phyloP scores from a whole-genome alignment of 2,888 invertebrate species.

The Gasteruption jaculator region DNA sequence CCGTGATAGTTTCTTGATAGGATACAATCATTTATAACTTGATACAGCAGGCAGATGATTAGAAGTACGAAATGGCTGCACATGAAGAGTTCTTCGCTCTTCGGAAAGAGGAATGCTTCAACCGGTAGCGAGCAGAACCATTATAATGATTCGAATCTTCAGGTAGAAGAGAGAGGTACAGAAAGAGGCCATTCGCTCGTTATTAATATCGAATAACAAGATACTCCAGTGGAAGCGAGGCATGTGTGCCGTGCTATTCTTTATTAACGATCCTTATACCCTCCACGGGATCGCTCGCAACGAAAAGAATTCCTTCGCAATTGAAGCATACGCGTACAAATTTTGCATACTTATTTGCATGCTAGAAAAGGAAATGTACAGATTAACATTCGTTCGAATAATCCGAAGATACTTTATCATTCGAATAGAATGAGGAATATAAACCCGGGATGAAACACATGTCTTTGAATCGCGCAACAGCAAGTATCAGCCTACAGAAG shows the following conservation, averaged over 20 bases:
- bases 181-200: slow-evolving; percentile 30
- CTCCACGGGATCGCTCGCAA: slow-evolving; percentile 25
- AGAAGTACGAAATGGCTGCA: slow-evolving; percentile 38
- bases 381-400: no score
- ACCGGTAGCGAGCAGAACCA: slow-evolving; percentile 40
- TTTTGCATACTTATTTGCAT: no score
- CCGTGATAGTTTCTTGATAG: no score
- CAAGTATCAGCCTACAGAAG: no score
- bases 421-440: no score
- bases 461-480: no score
- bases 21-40: slow-evolving; percentile 39
- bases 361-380: no score
- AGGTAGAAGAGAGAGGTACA: slow-evolving; percentile 7
- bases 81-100: slow-evolving; percentile 15
- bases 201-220: slow-evolving; percentile 52
- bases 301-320: slow-evolving; percentile 23
- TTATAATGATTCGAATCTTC: slow-evolving; percentile 49
- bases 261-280: slow-evolving; percentile 47
- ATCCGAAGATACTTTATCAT: no score
- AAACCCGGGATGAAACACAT: no score
- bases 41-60: slow-evolving; percentile 34
- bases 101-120: slow-evolving; percentile 36
- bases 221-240: slow-evolving; percentile 33
- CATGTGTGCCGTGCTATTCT: slow-evolving; percentile 44
- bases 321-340: slow-evolving; percentile 24